Conservation (phyloP, 2,113 vertebrate species). For the Lasiurus borealis region DNA sequence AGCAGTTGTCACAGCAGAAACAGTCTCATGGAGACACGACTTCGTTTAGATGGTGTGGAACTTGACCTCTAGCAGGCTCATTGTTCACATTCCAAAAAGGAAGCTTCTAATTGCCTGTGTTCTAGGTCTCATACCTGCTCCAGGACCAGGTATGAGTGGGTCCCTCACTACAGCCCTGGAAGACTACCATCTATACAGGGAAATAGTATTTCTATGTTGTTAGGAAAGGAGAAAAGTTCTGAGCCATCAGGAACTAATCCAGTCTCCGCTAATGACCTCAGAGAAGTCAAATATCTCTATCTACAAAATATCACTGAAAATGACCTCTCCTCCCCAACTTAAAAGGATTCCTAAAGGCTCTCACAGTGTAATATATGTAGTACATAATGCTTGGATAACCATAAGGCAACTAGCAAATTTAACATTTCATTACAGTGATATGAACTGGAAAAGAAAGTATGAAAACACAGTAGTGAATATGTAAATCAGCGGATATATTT, state of each 20-base stretch:
- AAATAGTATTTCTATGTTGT: not conserved
- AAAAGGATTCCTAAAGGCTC: conserved; percentile 31
- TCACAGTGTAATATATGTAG: not conserved
- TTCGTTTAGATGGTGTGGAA: not conserved
- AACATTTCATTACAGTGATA: not conserved
- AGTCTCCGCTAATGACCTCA: not conserved
- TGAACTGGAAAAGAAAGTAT: not conserved
- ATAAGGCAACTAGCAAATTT: conserved; percentile 1
- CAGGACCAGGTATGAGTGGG: not conserved
- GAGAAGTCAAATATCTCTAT: conserved; percentile 3
- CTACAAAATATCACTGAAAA: not conserved
- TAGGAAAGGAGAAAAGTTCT: not conserved
- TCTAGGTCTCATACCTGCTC: not conserved
- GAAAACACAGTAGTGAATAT: not conserved
- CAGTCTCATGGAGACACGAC: not conserved
- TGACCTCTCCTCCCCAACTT: not conserved
- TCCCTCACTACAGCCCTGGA: not conserved
- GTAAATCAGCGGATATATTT: too few species aligned
- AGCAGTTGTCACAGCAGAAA: not conserved
- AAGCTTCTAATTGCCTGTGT: not conserved
- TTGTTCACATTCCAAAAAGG: not conserved
- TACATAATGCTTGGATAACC: not conserved
- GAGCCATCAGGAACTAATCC: conserved; percentile 17
- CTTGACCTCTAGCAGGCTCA: not conserved
- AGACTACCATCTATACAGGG: accelerated